Conservation (phyloP, 2,888 invertebrate genomes). For the Calameuta pallipes region DNA sequence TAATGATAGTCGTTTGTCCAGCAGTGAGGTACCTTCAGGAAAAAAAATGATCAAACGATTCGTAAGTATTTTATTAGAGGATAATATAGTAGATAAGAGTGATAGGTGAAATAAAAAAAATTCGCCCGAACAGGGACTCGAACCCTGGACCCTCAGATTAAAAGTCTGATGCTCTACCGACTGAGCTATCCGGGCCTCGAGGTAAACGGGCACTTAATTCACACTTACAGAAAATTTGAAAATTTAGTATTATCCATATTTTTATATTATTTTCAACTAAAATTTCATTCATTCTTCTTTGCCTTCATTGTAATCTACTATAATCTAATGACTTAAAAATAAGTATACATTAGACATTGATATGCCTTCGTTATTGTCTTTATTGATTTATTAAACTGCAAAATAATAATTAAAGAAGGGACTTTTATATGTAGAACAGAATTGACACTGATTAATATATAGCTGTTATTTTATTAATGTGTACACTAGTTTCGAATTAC, state of each 20-base stretch:
- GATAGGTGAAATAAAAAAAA: not conserved
- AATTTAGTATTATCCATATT: not conserved
- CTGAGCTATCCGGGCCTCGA: constrained; percentile 60
- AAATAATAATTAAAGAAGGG: not conserved
- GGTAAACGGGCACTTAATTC: not conserved
- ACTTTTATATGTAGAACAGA: not conserved
- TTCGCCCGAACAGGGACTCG: constrained; percentile 66
- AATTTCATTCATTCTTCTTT: not conserved
- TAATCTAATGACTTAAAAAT: not conserved
- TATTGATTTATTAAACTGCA: not conserved
- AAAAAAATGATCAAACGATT: not conserved
- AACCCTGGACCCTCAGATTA: constrained; percentile 67
- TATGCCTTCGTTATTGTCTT: not conserved
- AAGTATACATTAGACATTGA: not conserved
- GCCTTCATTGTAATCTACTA: not conserved
- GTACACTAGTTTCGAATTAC: not conserved
- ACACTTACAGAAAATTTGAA: not conserved
- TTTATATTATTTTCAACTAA: not conserved
- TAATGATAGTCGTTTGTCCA: not conserved
- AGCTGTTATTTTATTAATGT: not conserved
- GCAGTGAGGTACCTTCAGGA: not conserved
- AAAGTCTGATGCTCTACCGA: constrained; percentile 67
- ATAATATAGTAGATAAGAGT: not conserved
- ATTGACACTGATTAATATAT: not conserved
- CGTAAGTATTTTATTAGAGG: not conserved